Percentiles rank a stretch among this genome's conserved stretches.
Conservation (phyloP, 2,888 invertebrate genomes). For the Cephus pygmeus region DNA sequence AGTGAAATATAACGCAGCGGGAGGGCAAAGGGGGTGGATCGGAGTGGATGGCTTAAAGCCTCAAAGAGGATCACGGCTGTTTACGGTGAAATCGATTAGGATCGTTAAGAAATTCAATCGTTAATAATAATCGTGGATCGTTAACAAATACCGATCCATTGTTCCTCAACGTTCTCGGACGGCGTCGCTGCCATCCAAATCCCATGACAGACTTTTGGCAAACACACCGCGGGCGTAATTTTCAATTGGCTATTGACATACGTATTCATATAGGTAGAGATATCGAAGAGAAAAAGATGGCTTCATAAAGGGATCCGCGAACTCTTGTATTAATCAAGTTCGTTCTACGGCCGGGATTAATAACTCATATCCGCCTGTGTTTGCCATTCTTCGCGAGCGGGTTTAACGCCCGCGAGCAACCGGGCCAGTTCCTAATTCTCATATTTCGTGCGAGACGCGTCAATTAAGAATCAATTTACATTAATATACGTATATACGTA, state of each 20-base stretch:
- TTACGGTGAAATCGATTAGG: background rate
- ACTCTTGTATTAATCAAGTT: background rate
- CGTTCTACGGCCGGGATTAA: background rate
- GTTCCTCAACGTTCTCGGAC: background rate
- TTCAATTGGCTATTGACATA: background rate
- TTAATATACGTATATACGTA: background rate
- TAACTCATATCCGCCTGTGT: background rate
- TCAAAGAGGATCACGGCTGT: background rate
- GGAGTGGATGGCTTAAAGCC: background rate
- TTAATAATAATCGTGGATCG: background rate
- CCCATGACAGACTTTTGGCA: background rate
- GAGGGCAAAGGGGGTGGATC: background rate
- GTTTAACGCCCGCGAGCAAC: background rate
- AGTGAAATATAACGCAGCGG: background rate
- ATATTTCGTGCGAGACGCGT: conserved; percentile 4
- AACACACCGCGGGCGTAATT: background rate
- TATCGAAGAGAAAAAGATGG: background rate
- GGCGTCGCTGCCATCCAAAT: background rate
- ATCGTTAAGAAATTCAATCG: background rate
- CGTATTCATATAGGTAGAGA: background rate
- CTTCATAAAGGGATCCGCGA: background rate
- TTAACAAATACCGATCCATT: background rate
- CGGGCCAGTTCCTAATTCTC: background rate
- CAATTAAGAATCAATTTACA: conserved; percentile 28
- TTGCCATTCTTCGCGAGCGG: background rate